Evolutionary conservation across 2,888 invertebrate genomes (phyloP), one percentile per base, ranked within the genome.

Genomic region (Yponomeuta malinellus): DNA sequence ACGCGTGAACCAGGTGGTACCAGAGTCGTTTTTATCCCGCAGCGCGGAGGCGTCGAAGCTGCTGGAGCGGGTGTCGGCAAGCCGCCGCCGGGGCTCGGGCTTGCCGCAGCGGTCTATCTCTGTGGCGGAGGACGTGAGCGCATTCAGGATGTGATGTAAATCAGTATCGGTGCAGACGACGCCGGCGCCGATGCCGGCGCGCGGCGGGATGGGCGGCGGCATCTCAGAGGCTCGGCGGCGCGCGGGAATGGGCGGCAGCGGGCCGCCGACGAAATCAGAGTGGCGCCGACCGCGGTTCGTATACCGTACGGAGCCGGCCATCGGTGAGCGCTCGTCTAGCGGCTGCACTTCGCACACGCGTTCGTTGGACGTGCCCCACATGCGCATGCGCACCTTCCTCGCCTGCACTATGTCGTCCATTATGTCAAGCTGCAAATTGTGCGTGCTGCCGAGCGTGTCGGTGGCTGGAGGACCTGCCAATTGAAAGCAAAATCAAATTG

Each of bases 371-470:
- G 96, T 96, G 74, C 95, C 96, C 96, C 96, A 97, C 79, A 97
- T 93, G 80, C 96, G 96, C 94, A 97, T 95, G 73, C 96, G 94
- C 0, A 96, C 94, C 92, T 97, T 97, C 70, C 96, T 93, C 15
- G 96, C 96, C 79, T 95, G 95, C 15, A 97, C 95, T 73, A 97
- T 97, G 80, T 97, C 96, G 78, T 97, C 97, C 97, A 97, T 97
- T 75, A 97, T 97, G 81, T 97, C 97, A 77, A 97, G 88, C 82
- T 96, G 96, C 9, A 97, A 92, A 81, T 97, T 97, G 83, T 97
- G 97, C 65, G 95, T 95, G 84, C 96, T 96, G 71, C 96, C 96
- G 65, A 95, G 92, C 0, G 88, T 84, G 78, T 95, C 95, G 70
- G 95, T 95, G 65, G 96, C 94, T 69, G 96, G 95, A 70, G 96